Evolutionary conservation across 1,140 invertebrate genomes (phyloP).

Genomic region (Drosophila dunni): DNA sequence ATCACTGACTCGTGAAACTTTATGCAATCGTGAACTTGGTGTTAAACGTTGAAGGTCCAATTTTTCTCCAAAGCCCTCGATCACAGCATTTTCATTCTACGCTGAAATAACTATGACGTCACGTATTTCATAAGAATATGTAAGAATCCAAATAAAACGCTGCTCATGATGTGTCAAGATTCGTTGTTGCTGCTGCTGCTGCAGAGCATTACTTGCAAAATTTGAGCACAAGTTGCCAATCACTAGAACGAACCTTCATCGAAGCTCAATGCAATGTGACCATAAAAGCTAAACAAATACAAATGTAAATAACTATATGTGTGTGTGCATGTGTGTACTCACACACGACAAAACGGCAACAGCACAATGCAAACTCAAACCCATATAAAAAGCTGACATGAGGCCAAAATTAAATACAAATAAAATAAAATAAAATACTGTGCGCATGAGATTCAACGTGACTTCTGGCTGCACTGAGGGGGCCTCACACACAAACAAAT

Average conservation of each 20-base stretch:
- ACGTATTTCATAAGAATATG: constrained; percentile 42
- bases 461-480: constrained; percentile 49
- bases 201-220: constrained; percentile 58
- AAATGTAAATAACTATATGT: constrained; percentile 7
- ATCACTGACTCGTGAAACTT: background rate
- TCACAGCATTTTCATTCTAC: background rate
- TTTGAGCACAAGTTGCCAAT: constrained; percentile 53
- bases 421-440: constrained; percentile 55
- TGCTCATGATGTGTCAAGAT: constrained; percentile 24
- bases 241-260: constrained; percentile 42
- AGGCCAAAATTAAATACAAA: constrained; percentile 59
- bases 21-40: too few species aligned
- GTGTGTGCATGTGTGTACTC: background rate
- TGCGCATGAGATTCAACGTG: constrained; percentile 59
- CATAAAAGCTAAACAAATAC: constrained; percentile 54
- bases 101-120: constrained; percentile 18
- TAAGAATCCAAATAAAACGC: constrained; percentile 21
- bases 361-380: constrained; percentile 44
- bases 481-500: constrained; percentile 13
- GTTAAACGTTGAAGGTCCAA: too few species aligned
- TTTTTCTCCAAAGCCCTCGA: too few species aligned
- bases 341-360: constrained; percentile 8
- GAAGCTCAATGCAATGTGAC: constrained; percentile 62
- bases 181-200: constrained; percentile 5
- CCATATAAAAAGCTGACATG: constrained; percentile 64